Conservation (phyloP, 2,113 vertebrate genomes). For the Ibidorhyncha struthersii region DNA sequence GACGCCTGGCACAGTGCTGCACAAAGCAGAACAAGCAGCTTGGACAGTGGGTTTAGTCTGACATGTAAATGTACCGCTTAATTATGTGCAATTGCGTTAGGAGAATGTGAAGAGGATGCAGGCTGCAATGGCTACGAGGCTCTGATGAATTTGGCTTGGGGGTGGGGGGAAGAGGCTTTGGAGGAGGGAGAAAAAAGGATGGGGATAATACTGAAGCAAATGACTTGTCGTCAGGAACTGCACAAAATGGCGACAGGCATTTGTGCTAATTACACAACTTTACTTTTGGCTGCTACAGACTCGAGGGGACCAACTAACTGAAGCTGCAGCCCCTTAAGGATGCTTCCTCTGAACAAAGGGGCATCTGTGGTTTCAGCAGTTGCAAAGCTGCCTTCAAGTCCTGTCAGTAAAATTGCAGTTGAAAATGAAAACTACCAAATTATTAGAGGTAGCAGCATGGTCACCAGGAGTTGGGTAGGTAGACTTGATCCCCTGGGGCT, state of each 20-base stretch:
- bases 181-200: background rate
- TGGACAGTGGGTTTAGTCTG: constrained; percentile 46
- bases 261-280: background rate
- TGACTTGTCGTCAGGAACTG: fast-evolving
- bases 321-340: background rate
- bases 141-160: background rate
- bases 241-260: fast-evolving
- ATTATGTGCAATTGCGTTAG: background rate
- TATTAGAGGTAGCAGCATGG: background rate
- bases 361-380: background rate
- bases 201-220: background rate
- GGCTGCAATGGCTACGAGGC: background rate
- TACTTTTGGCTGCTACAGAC: background rate
- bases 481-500: background rate
- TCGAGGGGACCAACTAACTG: background rate
- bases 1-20: background rate
- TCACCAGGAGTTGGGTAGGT: background rate
- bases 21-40: constrained; percentile 26
- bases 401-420: background rate
- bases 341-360: background rate
- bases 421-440: background rate
- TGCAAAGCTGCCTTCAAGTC: background rate
- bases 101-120: background rate
- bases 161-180: background rate
- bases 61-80: background rate